These are phyloP conservation scores for Magallana ariakensis DNA, from an alignment of 1,140 invertebrate genomes.

Conservation along the genomic window DNA sequence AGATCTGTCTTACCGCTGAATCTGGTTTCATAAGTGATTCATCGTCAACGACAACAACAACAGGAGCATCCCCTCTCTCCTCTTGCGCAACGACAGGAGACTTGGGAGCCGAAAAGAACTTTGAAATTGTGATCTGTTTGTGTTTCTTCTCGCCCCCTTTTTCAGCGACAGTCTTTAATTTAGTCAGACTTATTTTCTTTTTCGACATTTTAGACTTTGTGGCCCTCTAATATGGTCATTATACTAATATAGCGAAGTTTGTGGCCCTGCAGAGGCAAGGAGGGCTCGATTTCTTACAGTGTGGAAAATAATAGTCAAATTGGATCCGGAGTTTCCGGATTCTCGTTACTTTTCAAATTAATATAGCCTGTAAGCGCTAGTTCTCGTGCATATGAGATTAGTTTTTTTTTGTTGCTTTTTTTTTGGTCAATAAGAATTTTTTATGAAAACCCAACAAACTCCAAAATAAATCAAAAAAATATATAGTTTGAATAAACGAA, in stretches of 20 bases:
- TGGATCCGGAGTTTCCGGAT: neutral
- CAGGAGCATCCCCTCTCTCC: neutral
- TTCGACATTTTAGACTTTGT: neutral
- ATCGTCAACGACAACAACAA: neutral
- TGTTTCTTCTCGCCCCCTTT: neutral
- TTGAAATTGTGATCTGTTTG: neutral
- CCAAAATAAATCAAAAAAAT: no score
- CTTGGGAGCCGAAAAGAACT: constrained; percentile 1
- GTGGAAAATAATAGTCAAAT: neutral
- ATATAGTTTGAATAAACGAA: no score
- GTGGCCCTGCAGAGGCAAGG: no score
- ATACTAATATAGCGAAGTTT: no score
- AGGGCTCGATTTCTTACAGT: no score
- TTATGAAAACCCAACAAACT: no score
- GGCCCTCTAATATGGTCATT: no score
- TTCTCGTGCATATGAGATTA: no score
- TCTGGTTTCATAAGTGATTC: neutral
- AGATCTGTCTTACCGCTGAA: neutral
- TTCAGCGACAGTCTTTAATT: neutral
- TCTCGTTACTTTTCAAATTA: no score
- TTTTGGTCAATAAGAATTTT: no score
- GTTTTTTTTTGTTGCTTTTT: no score
- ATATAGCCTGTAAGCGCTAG: no score
- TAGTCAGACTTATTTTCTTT: constrained; percentile 20
- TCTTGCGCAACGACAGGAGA: neutral